phyloP scores from a whole-genome alignment of 2,888 invertebrate genomes.

The Leptinotarsa rubiginosa region DNA sequence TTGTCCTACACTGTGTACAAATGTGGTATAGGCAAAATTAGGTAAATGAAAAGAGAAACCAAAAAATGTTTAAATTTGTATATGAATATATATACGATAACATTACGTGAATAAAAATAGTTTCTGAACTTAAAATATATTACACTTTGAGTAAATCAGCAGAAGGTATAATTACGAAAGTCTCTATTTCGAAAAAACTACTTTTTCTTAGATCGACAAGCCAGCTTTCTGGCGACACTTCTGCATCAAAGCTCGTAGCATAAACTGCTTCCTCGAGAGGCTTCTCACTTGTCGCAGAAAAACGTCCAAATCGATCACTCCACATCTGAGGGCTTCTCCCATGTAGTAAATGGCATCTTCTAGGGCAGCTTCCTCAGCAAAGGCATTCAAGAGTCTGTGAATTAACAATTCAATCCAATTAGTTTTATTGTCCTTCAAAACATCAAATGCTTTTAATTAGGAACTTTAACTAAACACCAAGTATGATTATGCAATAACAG shows the following conservation, averaged over 20 bases:
- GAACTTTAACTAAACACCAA: no score
- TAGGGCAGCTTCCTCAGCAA: conserved; percentile 96
- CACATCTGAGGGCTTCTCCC: conserved; percentile 92
- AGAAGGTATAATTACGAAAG: conserved; percentile 14
- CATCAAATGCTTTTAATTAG: no score
- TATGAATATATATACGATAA: conserved; percentile 31
- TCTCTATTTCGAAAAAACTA: background rate
- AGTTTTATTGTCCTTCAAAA: no score
- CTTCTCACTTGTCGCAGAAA: conserved; percentile 97
- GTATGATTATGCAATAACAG: no score
- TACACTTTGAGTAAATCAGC: conserved; percentile 38
- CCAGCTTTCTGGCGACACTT: conserved; percentile 97
- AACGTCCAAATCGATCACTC: conserved; percentile 94
- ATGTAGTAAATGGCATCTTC: conserved; percentile 99
- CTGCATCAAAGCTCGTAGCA: conserved; percentile 94
- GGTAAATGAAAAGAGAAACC: background rate
- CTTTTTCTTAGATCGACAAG: conserved; percentile 72
- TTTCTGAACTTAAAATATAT: conserved; percentile 39
- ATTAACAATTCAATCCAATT: background rate
- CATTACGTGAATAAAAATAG: conserved; percentile 36
- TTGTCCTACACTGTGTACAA: background rate
- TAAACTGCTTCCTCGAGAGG: conserved; percentile 95
- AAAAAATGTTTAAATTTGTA: conserved; percentile 14
- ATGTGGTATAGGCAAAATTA: background rate
- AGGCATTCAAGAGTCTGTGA: conserved; percentile 86